A percentile compares a stretch with the other conserved stretches of the same genome.
phyloP scores from a whole-genome alignment of 2,113 vertebrate genomes.

The Sinocyclocheilus rhinocerous region DNA sequence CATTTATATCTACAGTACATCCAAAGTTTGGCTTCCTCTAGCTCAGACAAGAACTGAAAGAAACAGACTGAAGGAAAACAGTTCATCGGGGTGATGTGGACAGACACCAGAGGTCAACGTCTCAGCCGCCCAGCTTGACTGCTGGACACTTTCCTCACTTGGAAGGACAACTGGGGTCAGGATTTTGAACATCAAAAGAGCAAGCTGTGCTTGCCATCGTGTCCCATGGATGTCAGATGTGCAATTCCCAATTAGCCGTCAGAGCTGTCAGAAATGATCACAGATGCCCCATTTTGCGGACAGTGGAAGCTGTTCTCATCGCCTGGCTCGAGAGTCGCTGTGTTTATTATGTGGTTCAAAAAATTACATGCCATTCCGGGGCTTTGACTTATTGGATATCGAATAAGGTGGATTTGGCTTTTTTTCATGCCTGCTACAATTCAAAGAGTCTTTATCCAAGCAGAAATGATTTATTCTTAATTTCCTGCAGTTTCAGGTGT shows the following conservation, averaged over 20 bases:
- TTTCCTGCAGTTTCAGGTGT: not conserved
- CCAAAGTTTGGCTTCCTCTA: not conserved
- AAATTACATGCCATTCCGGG: not conserved
- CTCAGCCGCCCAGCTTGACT: conserved; percentile 61
- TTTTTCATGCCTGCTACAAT: not conserved
- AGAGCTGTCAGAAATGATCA: conserved; percentile 58
- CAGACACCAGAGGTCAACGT: conserved; percentile 45
- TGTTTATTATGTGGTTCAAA: not conserved
- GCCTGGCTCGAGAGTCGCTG: not conserved
- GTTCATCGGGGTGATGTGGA: conserved; percentile 20
- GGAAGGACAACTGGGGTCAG: conserved; percentile 77
- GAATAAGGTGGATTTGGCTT: not conserved
- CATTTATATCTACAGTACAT: not conserved
- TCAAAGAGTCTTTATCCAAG: not conserved
- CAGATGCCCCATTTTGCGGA: conserved; percentile 14
- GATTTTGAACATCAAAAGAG: conserved; percentile 73
- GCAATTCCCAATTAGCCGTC: conserved; percentile 69
- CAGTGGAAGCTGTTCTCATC: not conserved
- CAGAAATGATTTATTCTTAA: not conserved
- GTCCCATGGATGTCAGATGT: conserved; percentile 63
- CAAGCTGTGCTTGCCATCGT: conserved; percentile 72
- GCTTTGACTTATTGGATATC: conserved; percentile 11
- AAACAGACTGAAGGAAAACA: conserved; percentile 7
- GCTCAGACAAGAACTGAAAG: not conserved
- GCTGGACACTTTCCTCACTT: conserved; percentile 69